Evolutionary conservation across 2,113 vertebrate species (phyloP).

Genomic region (Mus pahari): DNA sequence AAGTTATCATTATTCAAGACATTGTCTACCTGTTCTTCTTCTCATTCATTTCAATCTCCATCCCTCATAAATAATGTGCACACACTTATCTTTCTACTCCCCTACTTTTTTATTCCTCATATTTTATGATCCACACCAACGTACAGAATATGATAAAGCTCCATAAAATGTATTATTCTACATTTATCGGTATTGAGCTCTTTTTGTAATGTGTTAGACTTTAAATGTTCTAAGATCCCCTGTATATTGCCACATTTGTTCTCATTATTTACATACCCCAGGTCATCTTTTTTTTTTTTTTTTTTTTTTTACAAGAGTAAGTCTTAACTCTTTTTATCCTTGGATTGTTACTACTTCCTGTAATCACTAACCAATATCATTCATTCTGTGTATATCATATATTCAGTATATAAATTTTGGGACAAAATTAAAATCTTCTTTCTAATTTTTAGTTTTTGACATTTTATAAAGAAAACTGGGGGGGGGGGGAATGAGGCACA

Average conservation of each 20-base stretch:
- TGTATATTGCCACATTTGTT: constrained; percentile 70
- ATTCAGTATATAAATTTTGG: constrained; percentile 66
- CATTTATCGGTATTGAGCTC: constrained; percentile 80
- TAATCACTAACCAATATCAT: constrained; percentile 66
- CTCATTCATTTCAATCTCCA: constrained; percentile 82
- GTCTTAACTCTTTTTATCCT: constrained; percentile 57
- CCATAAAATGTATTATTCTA: constrained; percentile 82
- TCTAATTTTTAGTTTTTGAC: constrained; percentile 61
- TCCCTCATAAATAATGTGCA: constrained; percentile 85
- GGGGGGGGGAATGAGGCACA: constrained; percentile 7
- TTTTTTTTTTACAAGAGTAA: constrained; percentile 73
- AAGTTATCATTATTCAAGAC: constrained; percentile 85
- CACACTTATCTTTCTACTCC: constrained; percentile 81
- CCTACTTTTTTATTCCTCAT: constrained; percentile 77
- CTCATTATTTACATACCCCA: constrained; percentile 81
- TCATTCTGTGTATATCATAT: constrained; percentile 15
- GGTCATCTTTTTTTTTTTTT: constrained; percentile 73
- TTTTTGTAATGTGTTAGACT: constrained; percentile 76
- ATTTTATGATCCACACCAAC: constrained; percentile 84
- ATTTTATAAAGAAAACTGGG: background rate
- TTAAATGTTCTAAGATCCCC: constrained; percentile 78
- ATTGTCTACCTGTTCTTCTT: constrained; percentile 79
- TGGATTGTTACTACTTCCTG: constrained; percentile 71
- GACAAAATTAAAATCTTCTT: constrained; percentile 60
- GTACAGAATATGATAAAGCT: constrained; percentile 81